Evolutionary conservation across 2,888 invertebrate species (phyloP).

Genomic region (Drosophila neutralis): DNA sequence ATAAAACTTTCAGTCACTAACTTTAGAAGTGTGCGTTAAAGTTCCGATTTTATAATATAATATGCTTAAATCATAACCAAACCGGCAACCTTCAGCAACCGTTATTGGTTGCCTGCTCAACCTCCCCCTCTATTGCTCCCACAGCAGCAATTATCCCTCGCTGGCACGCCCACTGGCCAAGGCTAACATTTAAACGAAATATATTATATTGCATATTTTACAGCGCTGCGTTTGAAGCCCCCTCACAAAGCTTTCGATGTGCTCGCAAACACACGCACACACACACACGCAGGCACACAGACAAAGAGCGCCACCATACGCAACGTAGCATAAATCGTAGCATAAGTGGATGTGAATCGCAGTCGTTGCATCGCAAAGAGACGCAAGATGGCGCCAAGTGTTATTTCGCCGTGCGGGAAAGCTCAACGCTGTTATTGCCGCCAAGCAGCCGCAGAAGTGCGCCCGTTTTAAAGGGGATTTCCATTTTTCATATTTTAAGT

Average conservation of each 20-base stretch:
- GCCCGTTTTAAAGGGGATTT: constrained; percentile 23
- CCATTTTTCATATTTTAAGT: constrained; percentile 11
- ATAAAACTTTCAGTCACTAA: constrained; percentile 7
- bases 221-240: constrained; percentile 57
- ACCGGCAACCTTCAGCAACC: constrained; percentile 45
- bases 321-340: constrained; percentile 70
- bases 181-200: constrained; percentile 17
- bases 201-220: constrained; percentile 75
- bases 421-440: constrained; percentile 22
- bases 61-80: constrained; percentile 23
- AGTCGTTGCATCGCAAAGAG: constrained; percentile 23
- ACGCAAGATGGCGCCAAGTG: constrained; percentile 67
- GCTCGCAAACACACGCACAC: constrained; percentile 8
- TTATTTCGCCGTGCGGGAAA: constrained; percentile 32
- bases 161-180: constrained; percentile 28
- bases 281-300: neutral
- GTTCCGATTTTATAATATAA: constrained; percentile 34
- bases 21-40: constrained; percentile 26
- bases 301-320: constrained; percentile 22
- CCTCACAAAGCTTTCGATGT: constrained; percentile 55
- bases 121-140: neutral
- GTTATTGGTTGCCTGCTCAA: constrained; percentile 18
- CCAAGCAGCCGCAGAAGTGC: constrained; percentile 32
- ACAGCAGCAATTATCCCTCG: constrained; percentile 3
- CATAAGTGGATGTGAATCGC: constrained; percentile 43